Evolutionary conservation across 2,888 invertebrate genomes (phyloP), one percentile per base, ranked within the genome.

Genomic region (Marronus borbonicus): DNA sequence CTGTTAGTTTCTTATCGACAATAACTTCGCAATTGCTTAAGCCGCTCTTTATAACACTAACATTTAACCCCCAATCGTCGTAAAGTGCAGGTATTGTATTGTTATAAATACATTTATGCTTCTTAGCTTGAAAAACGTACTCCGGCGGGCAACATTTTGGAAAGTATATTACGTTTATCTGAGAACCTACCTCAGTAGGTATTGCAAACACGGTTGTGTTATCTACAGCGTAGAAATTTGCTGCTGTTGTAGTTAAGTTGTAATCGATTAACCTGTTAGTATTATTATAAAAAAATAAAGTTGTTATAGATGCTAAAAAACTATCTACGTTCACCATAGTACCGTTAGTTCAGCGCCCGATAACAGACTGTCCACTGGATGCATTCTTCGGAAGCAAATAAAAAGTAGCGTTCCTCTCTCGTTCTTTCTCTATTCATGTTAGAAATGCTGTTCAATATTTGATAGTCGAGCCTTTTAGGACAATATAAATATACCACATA

Each of bases 11-110:
- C 70, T 76, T 10, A 60, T 85, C 85, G 1, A 82, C 80, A 36
- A 85, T 84, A 49, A 85, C 79, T 62, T 81, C 81, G 79, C 86
- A 86, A 4, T 82, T 78, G 0, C 83, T 82, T 58, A 86, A 79
- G 10, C 86, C 86, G 2, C 85, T 81, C 80, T 80, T 83, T 2
- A 86, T 77, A 12, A 83, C 81, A 36, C 72, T 81, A 5, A 79
- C 81, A 4, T 65, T 14, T 17, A 81, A 79, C 3, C 68, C 74
- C 50, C 77, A 70, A 12, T 74, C 68, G 12, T 77, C 14, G 17
- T 78, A 76, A 36, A 58, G 62, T 10, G 64, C 52, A n/a, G 78
- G 44, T 12, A 28, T 60, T 39, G 76, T 36, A 24, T 77, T 62
- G n/a, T 68, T 55, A 20, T 50, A 20, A 52, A 76, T 74, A 76